Conservation (phyloP, 2,888 invertebrate genomes). For the Philereme transversata region DNA sequence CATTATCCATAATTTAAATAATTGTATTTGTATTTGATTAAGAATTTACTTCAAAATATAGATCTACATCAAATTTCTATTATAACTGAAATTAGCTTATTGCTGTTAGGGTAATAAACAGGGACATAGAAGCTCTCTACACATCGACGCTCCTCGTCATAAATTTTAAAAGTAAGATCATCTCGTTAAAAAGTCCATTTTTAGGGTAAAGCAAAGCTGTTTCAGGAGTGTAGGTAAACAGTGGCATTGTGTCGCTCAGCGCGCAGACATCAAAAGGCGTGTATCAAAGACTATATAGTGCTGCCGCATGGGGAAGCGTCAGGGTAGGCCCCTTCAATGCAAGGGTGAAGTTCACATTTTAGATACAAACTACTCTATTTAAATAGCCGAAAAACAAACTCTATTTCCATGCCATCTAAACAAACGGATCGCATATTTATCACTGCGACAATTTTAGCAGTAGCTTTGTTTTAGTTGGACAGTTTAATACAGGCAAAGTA, state of each 20-base stretch:
- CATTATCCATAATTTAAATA: too few species aligned
- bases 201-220: constrained; percentile 59
- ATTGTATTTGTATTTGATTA: too few species aligned
- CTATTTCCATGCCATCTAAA: constrained; percentile 32
- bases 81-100: too few species aligned
- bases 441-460: constrained; percentile 35
- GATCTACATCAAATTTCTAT: too few species aligned
- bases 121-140: too few species aligned
- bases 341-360: constrained; percentile 68
- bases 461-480: constrained; percentile 34
- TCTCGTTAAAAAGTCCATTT: constrained; percentile 61
- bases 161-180: constrained; percentile 25
- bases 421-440: constrained; percentile 39
- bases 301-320: constrained; percentile 60
- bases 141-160: not conserved
- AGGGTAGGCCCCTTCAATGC: constrained; percentile 59
- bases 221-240: constrained; percentile 66
- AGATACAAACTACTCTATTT: constrained; percentile 51
- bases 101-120: too few species aligned
- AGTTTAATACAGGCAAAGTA: constrained; percentile 28
- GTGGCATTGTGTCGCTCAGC: constrained; percentile 66
- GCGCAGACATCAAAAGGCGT: constrained; percentile 77
- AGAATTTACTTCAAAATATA: too few species aligned
- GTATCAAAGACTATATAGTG: constrained; percentile 70
- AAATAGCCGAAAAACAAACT: constrained; percentile 37